phyloP scores from a whole-genome alignment of 2,888 invertebrate species.

The Emmelina monodactyla region DNA sequence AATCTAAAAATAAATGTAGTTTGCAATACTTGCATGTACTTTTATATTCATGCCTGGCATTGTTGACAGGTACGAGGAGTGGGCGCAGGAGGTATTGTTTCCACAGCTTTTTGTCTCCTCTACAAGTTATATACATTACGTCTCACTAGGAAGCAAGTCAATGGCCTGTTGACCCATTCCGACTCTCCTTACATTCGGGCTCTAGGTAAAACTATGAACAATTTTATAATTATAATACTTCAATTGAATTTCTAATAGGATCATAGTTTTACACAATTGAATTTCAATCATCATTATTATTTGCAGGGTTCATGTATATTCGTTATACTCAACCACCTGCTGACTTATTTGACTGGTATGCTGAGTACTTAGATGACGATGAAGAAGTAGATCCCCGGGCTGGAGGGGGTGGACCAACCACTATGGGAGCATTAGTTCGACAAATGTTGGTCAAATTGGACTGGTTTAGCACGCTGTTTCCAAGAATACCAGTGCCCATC shows the following conservation, averaged over 20 bases:
- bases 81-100: constrained; percentile 98
- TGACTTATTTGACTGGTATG: constrained; percentile 97
- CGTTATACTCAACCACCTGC: constrained; percentile 96
- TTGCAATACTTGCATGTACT: constrained; percentile 12
- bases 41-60: too few species aligned
- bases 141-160: constrained; percentile 97
- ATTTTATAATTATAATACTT: neutral
- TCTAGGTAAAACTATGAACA: constrained; percentile 67
- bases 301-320: constrained; percentile 75
- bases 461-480: constrained; percentile 99
- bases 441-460: constrained; percentile 96
- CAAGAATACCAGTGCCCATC: constrained; percentile 97
- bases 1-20: constrained; percentile 7
- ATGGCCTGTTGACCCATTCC: constrained; percentile 91
- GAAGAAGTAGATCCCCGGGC: constrained; percentile 98
- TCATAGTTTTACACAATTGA: too few species aligned
- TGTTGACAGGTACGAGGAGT: constrained; percentile 89
- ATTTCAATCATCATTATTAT: neutral
- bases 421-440: constrained; percentile 90
- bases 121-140: constrained; percentile 97
- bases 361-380: constrained; percentile 93
- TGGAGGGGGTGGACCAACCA: constrained; percentile 92
- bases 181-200: constrained; percentile 98
- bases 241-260: neutral
- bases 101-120: constrained; percentile 98